phyloP scores from a whole-genome alignment of 1,140 invertebrate genomes.

The Drosophila pruinosa region DNA sequence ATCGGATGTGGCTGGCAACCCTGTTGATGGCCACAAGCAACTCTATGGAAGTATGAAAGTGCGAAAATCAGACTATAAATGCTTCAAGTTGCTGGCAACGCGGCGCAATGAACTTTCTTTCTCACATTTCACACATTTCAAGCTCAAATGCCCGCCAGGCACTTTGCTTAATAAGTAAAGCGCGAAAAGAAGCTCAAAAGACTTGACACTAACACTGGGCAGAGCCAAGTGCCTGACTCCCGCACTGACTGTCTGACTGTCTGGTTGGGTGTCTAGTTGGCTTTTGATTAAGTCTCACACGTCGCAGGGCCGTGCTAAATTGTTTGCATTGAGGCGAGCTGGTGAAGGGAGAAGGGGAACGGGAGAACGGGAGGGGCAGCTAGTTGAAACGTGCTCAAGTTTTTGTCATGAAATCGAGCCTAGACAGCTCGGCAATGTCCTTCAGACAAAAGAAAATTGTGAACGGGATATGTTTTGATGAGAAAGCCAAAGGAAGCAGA shows the following conservation, averaged over 20 bases:
- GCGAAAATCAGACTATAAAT: conserved; percentile 14
- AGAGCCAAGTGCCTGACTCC: conserved; percentile 19
- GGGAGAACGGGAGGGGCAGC: conserved; percentile 9
- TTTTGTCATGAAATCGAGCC: conserved; percentile 79
- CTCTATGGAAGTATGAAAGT: conserved; percentile 2
- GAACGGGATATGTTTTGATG: conserved; percentile 64
- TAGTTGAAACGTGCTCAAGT: conserved; percentile 69
- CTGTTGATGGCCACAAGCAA: neutral
- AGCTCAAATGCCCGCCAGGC: conserved; percentile 68
- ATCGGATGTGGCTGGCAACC: conserved; percentile 35
- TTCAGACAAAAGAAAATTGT: conserved; percentile 61
- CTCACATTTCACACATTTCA: conserved; percentile 60
- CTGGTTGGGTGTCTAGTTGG: conserved; percentile 45
- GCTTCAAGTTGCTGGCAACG: conserved; percentile 4
- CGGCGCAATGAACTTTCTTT: conserved; percentile 72
- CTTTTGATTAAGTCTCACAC: conserved; percentile 74
- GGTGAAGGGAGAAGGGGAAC: neutral
- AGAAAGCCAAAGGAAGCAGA: conserved; percentile 62
- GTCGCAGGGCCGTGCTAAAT: conserved; percentile 68
- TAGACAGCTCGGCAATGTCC: conserved; percentile 49
- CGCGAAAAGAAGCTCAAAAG: conserved; percentile 20
- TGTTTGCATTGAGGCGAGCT: conserved; percentile 68
- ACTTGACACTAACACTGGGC: conserved; percentile 41
- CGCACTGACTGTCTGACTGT: neutral
- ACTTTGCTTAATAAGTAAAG: conserved; percentile 70